phyloP scores from a whole-genome alignment of 2,888 invertebrate genomes.

The Phrixothrix hirtus region DNA sequence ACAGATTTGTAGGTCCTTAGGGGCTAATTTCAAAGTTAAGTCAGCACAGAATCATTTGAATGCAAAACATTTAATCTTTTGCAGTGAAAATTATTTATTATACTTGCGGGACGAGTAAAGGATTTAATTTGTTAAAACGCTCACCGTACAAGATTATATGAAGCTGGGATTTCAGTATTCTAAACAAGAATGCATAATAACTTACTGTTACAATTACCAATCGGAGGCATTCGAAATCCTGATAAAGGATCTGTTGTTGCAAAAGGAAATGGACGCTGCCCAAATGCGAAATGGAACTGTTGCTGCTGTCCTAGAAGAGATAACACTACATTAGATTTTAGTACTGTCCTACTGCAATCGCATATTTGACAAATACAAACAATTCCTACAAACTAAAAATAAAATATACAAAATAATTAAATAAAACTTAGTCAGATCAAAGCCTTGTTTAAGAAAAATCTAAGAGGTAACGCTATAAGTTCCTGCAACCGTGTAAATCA shows the following conservation, averaged over 20 bases:
- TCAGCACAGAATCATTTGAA: constrained; percentile 28
- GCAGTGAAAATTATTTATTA: constrained; percentile 36
- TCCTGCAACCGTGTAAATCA: constrained; percentile 44
- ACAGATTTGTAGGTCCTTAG: constrained; percentile 4
- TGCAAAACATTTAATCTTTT: constrained; percentile 24
- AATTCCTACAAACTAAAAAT: constrained; percentile 4
- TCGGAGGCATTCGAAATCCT: constrained; percentile 86
- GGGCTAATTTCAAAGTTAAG: constrained; percentile 13
- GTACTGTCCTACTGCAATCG: constrained; percentile 24
- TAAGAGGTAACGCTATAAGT: constrained; percentile 8
- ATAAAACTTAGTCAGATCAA: not conserved
- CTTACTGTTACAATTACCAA: constrained; percentile 90
- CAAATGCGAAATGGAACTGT: constrained; percentile 92
- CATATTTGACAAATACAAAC: no score
- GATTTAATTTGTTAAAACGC: constrained; percentile 22
- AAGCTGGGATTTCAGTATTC: constrained; percentile 9
- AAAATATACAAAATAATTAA: not conserved
- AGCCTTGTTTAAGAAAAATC: not conserved
- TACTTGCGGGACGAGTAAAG: constrained; percentile 37
- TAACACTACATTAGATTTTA: constrained; percentile 64
- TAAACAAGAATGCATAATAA: constrained; percentile 46
- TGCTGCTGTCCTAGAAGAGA: constrained; percentile 94
- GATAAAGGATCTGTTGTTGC: constrained; percentile 83
- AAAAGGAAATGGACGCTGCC: constrained; percentile 85
- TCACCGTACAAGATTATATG: constrained; percentile 2